Evolutionary conservation across 2,113 vertebrate genomes (phyloP).

Genomic region (Cyrtonyx montezumae): DNA sequence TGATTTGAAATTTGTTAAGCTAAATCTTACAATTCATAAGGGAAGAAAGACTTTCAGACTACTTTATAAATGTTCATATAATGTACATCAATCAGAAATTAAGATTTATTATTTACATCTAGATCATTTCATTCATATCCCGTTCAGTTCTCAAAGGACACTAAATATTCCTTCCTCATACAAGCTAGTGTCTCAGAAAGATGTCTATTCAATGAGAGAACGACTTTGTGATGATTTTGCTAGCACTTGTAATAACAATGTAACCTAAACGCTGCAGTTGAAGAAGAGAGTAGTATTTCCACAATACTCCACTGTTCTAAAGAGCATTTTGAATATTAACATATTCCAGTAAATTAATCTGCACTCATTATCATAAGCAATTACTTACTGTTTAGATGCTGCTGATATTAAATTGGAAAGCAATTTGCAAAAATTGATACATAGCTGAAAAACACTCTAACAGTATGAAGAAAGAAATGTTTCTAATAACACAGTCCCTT

Average conservation of each 20-base stretch:
- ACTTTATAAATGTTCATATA: constrained; percentile 31
- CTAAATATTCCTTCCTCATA: constrained; percentile 75
- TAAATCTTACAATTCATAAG: constrained; percentile 63
- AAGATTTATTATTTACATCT: constrained; percentile 62
- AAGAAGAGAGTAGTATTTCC: constrained; percentile 76
- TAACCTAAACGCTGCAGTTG: constrained; percentile 70
- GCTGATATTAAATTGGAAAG: constrained; percentile 80
- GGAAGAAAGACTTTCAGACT: constrained; percentile 10
- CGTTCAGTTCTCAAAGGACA: constrained; percentile 53
- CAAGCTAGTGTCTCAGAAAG: constrained; percentile 70
- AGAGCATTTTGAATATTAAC: constrained; percentile 83
- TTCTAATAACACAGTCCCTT: constrained; percentile 18
- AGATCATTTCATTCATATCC: constrained; percentile 14
- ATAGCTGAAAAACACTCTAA: constrained; percentile 64
- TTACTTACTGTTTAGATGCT: constrained; percentile 86
- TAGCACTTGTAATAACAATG: constrained; percentile 60
- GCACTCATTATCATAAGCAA: constrained; percentile 86
- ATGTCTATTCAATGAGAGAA: constrained; percentile 63
- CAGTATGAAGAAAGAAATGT: constrained; percentile 42
- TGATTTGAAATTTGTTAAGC: constrained; percentile 48
- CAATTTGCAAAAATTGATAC: constrained; percentile 84
- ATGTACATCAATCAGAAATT: constrained; percentile 58
- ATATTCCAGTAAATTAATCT: constrained; percentile 88
- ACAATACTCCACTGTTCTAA: constrained; percentile 76
- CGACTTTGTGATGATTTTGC: constrained; percentile 72